phyloP scores from a whole-genome alignment of 1,140 invertebrate genomes.

The Trigoniulus corallinus region DNA sequence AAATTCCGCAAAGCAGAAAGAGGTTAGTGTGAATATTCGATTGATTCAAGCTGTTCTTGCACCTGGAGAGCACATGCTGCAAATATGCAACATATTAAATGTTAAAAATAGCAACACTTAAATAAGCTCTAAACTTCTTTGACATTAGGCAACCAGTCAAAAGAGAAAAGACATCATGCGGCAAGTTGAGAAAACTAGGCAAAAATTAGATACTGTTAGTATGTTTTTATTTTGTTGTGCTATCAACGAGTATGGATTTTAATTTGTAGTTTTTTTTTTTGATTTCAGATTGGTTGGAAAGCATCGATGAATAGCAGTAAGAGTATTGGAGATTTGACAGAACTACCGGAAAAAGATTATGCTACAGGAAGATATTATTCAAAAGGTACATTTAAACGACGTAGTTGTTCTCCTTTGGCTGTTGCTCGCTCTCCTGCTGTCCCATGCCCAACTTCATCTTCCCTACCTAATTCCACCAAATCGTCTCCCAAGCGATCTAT shows the following conservation, averaged over 20 bases:
- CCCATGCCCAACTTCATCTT: neutral
- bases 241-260: neutral
- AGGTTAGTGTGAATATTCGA: too few relatives aligned
- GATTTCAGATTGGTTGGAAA: slow-evolving; percentile 50
- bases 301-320: slow-evolving; percentile 63
- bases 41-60: too few relatives aligned
- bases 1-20: too few relatives aligned
- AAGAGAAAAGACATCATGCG: slow-evolving; percentile 6
- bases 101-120: too few relatives aligned
- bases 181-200: slow-evolving; percentile 65
- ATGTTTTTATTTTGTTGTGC: slow-evolving; percentile 2
- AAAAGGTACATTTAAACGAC: slow-evolving; percentile 8
- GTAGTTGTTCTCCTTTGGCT: slow-evolving; percentile 4
- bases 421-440: neutral
- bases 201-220: slow-evolving; percentile 73
- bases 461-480: neutral
- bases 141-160: neutral
- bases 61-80: too few relatives aligned
- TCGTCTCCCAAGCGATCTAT: neutral
- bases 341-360: slow-evolving; percentile 35
- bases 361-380: slow-evolving; percentile 17
- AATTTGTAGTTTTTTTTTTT: slow-evolving; percentile 11
- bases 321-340: slow-evolving; percentile 54
- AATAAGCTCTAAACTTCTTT: too few relatives aligned
- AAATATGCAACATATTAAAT: too few relatives aligned